Conservation (phyloP, 2,113 vertebrate species). For the Nothobranchius kuhntae region DNA sequence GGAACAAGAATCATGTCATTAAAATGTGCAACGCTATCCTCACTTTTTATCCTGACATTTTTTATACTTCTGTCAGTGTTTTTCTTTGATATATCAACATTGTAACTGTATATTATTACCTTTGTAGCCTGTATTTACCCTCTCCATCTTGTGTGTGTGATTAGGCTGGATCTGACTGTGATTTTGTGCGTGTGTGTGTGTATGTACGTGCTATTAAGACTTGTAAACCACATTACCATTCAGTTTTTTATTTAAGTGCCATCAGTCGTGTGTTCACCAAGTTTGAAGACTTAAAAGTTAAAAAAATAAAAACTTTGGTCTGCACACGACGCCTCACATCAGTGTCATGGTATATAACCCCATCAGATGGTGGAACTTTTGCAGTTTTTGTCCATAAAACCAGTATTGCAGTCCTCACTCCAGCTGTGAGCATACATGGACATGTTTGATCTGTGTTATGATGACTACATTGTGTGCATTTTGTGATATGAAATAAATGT, state of each 20-base stretch:
- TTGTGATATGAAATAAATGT: slow-evolving; percentile 76
- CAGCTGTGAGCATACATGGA: slow-evolving; percentile 62
- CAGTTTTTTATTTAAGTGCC: slow-evolving; percentile 59
- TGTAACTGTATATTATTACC: slow-evolving; percentile 70
- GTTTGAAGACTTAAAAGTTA: slow-evolving; percentile 29
- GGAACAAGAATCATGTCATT: slow-evolving; percentile 61
- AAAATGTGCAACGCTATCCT: slow-evolving; percentile 71
- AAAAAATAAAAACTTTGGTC: slow-evolving; percentile 17
- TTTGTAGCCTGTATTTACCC: slow-evolving; percentile 74
- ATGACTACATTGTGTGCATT: slow-evolving; percentile 72
- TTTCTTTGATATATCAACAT: slow-evolving; percentile 70
- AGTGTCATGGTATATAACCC: slow-evolving; percentile 57
- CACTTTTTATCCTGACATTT: slow-evolving; percentile 75
- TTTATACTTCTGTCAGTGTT: slow-evolving; percentile 75
- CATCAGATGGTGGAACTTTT: slow-evolving; percentile 59
- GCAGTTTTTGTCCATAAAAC: slow-evolving; percentile 57
- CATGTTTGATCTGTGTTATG: slow-evolving; percentile 73
- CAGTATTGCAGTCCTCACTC: slow-evolving; percentile 73
- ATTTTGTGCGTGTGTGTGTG: slow-evolving; percentile 53
- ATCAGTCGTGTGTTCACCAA: slow-evolving; percentile 46
- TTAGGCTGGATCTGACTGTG: slow-evolving; percentile 41
- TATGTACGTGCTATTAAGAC: slow-evolving; percentile 56
- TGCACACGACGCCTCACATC: slow-evolving; percentile 29
- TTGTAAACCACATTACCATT: slow-evolving; percentile 47
- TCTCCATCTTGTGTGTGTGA: slow-evolving; percentile 44